Conservation (phyloP, 30 jellyfish, hydroid and myxozoan genomes). For the Aurelia coerulea region DNA sequence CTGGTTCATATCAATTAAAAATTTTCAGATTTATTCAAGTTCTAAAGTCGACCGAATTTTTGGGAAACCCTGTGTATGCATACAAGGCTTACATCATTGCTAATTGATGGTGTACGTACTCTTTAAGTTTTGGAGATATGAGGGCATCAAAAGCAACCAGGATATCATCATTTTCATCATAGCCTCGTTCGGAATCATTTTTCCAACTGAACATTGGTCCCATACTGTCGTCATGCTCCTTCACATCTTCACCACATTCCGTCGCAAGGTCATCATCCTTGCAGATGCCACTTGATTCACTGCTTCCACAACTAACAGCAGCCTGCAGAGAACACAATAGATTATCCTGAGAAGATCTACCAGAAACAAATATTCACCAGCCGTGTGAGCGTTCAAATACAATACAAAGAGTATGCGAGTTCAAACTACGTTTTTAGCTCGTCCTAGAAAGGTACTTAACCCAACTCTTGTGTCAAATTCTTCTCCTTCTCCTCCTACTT, state of each 20-base stretch:
- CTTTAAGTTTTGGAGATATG: slow-evolving; percentile 82
- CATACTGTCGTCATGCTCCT: slow-evolving; percentile 69
- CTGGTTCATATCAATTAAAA: too few relatives aligned
- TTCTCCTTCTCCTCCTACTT: too few relatives aligned
- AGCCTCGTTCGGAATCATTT: slow-evolving; percentile 54
- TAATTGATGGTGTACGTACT: slow-evolving; percentile 12
- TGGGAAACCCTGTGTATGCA: too few relatives aligned
- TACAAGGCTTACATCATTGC: too few relatives aligned
- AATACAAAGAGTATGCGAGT: not conserved
- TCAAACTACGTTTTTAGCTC: too few relatives aligned
- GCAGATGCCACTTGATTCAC: slow-evolving; percentile 91
- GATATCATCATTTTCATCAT: slow-evolving; percentile 85
- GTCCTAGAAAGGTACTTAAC: too few relatives aligned
- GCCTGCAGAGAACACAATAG: slow-evolving; percentile 13
- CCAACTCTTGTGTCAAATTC: too few relatives aligned
- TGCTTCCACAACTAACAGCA: slow-evolving; percentile 55
- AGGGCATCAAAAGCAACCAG: slow-evolving; percentile 92
- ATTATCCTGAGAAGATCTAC: not conserved
- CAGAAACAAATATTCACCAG: too few relatives aligned
- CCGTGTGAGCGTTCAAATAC: not conserved
- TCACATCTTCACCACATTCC: slow-evolving; percentile 91
- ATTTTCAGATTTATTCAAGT: too few relatives aligned
- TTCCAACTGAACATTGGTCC: slow-evolving; percentile 94
- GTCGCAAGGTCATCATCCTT: slow-evolving; percentile 98
- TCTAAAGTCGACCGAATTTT: too few relatives aligned